These are phyloP conservation scores for Halictus rubicundus DNA, from an alignment of 1,140 invertebrate species.

Conservation along the genomic window DNA sequence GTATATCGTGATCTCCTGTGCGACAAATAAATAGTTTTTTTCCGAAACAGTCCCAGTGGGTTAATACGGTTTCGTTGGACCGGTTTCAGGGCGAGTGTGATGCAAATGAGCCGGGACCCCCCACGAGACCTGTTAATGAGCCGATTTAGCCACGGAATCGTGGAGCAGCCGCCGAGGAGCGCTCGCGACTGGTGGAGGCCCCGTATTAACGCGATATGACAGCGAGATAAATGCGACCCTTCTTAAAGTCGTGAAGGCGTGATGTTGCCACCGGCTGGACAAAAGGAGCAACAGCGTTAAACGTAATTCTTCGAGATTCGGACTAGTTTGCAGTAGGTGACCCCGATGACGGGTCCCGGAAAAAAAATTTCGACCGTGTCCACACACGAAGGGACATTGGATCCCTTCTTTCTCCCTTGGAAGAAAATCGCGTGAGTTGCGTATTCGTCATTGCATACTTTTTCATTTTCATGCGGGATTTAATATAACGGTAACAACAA, in stretches of 20 bases:
- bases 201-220: slow-evolving; percentile 46
- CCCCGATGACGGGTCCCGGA: neutral
- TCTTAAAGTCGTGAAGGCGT: slow-evolving; percentile 48
- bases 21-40: slow-evolving; percentile 51
- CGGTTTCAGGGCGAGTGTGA: slow-evolving; percentile 70
- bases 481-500: too few species aligned
- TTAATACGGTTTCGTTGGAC: slow-evolving; percentile 60
- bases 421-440: neutral
- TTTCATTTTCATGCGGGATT: too few species aligned
- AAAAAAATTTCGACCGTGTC: slow-evolving; percentile 21
- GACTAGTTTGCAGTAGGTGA: slow-evolving; percentile 29
- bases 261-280: slow-evolving; percentile 49
- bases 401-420: neutral
- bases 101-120: slow-evolving; percentile 78
- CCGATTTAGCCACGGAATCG: slow-evolving; percentile 79
- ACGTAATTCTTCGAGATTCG: slow-evolving; percentile 45
- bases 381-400: neutral
- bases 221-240: slow-evolving; percentile 38
- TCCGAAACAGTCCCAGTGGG: slow-evolving; percentile 50
- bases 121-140: slow-evolving; percentile 77
- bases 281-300: slow-evolving; percentile 43
- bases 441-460: too few species aligned
- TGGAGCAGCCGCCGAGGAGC: slow-evolving; percentile 42
- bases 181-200: slow-evolving; percentile 32
- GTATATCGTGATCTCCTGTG: slow-evolving; percentile 8